Conservation (phyloP, 1,140 invertebrate species). For the Plutomurus gul region DNA sequence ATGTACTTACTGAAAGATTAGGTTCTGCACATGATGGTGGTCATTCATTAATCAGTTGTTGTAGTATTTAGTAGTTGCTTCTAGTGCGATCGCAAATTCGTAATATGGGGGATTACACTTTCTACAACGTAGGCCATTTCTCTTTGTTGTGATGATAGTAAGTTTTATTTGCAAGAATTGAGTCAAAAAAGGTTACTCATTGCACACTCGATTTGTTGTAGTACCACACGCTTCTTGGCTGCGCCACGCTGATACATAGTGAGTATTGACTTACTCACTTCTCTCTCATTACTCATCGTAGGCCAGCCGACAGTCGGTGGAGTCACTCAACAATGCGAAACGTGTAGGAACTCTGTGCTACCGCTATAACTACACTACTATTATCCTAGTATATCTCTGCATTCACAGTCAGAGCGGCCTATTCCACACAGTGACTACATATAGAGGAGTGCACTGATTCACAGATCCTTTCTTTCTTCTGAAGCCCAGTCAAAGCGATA, state of each 20-base stretch:
- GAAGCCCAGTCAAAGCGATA: not conserved
- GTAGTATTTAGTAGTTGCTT: too few species aligned
- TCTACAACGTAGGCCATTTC: too few species aligned
- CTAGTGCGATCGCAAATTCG: too few species aligned
- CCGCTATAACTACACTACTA: not conserved
- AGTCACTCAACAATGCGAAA: not conserved
- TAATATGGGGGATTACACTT: too few species aligned
- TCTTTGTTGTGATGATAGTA: too few species aligned
- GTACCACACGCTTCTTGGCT: not conserved
- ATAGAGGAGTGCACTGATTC: constrained; percentile 22
- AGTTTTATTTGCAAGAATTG: too few species aligned
- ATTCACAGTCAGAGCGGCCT: too few species aligned
- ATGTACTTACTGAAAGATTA: too few species aligned
- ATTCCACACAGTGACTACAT: not conserved
- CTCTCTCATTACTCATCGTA: constrained; percentile 24
- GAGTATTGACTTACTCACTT: constrained; percentile 23
- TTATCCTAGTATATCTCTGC: too few species aligned
- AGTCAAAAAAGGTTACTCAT: too few species aligned
- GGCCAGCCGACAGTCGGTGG: not conserved
- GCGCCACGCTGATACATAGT: not conserved
- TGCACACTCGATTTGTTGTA: not conserved
- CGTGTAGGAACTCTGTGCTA: not conserved
- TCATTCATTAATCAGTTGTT: too few species aligned
- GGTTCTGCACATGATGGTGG: too few species aligned
- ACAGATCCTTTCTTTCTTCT: constrained; percentile 13